Evolutionary conservation across 2,888 invertebrate genomes (phyloP), one percentile per base, ranked within the genome.

Genomic region (Zaprionus bogoriensis): DNA sequence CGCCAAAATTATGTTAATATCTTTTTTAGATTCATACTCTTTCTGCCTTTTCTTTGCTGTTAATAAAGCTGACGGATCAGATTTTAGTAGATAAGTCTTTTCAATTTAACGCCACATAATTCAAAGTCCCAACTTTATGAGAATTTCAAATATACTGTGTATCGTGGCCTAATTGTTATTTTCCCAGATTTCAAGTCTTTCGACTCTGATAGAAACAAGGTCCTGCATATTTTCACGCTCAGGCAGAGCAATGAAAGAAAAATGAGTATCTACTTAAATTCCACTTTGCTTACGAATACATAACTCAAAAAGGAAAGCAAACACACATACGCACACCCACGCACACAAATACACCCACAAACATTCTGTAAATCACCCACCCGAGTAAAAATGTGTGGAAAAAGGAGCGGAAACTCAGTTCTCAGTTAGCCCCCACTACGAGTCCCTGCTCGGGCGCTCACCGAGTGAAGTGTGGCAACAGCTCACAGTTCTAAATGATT

Each of bases 1-100:
- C 74, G 81, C 81, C 75, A 68, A 84, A 82, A 70, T 62, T 52
- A 66, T 84, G 57, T 66, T 74, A 74, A 81, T 54, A 51, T 30
- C 14, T 30, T 48, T 19, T 12, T 9, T 22, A 32, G 20, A 25
- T 19, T 14, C 25, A 17, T 6, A 14, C 20, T 20, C 12, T 48
- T 0, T 7, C 25, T 10, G n/a, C 39, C 22, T 14, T 22, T 28
- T 32, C 36, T 47, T n/a, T 48, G 51, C 45, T 51, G 47, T 45
- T 73, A 74, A 78, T 69, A 46, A 64, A 64, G 68, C 30, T 71
- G 66, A 62, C 60, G 62, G 32, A 44, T 50, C n/a, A 64, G 72
- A 74, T 48, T 36, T 59, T 30, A 20, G 5, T 25, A 41, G 67
- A 63, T 46, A 67, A 60, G 42, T 32, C 32, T 27, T 25, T 25